A percentile compares a stretch with the other conserved stretches of the same genome.
phyloP scores from a whole-genome alignment of 2,888 invertebrate species.

The Microplitis deprimator region DNA sequence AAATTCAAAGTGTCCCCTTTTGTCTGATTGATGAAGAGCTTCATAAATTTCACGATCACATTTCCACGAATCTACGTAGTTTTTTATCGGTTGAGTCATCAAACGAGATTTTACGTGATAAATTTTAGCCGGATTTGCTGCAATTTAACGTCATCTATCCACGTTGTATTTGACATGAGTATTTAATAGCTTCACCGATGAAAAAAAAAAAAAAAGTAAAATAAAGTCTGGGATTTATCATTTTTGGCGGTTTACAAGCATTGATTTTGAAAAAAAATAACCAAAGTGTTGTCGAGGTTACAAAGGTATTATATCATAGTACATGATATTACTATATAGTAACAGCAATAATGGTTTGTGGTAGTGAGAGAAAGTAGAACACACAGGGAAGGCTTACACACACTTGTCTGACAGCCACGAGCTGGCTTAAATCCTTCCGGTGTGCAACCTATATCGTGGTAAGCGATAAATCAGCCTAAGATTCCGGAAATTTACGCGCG shows the following conservation, averaged over 20 bases:
- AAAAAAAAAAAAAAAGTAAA: slow-evolving; percentile 8
- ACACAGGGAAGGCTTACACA: slow-evolving; percentile 26
- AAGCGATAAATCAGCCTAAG: slow-evolving; percentile 64
- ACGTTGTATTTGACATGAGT: slow-evolving; percentile 30
- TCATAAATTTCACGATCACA: slow-evolving; percentile 18
- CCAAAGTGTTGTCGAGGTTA: background rate
- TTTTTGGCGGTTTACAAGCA: slow-evolving; percentile 2
- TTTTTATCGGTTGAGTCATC: slow-evolving; percentile 24
- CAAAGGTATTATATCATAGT: background rate
- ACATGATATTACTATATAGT: background rate
- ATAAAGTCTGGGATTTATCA: slow-evolving; percentile 22
- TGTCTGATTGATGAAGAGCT: slow-evolving; percentile 18
- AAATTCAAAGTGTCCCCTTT: slow-evolving; percentile 14
- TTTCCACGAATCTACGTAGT: slow-evolving; percentile 18
- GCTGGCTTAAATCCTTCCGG: slow-evolving; percentile 57
- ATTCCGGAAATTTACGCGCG: slow-evolving; percentile 67
- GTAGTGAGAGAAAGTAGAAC: slow-evolving; percentile 36
- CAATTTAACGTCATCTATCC: slow-evolving; percentile 31
- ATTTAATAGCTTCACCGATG: slow-evolving; percentile 27
- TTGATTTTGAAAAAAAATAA: background rate
- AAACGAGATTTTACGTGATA: slow-evolving; percentile 26
- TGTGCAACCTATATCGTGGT: slow-evolving; percentile 61
- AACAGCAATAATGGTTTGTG: background rate
- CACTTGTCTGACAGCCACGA: slow-evolving; percentile 47
- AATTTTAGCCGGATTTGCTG: slow-evolving; percentile 27